Evolutionary conservation across 2,113 vertebrate species (phyloP), one percentile per base, ranked within the genome.

Genomic region (Myrmecophaga tridactyla): DNA sequence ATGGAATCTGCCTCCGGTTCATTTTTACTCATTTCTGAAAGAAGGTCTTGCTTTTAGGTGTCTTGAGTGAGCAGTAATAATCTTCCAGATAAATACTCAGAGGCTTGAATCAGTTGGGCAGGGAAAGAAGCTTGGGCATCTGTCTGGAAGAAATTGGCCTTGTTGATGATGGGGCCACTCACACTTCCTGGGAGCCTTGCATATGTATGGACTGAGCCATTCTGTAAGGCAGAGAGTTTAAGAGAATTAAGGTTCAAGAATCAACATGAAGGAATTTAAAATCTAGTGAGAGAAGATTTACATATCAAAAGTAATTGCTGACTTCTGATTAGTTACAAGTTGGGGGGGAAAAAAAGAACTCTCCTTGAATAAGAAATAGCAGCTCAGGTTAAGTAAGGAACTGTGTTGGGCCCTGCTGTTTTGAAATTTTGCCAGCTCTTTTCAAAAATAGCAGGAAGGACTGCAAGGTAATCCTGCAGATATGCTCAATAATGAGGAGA

Each of bases 1-100:
- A 78, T 95, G 15, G 18, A 70, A 72, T 94, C 94, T 93, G 41
- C 43, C 70, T 34, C 21, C 8, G 0, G 34, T 96, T 95, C 95
- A n/a, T n/a, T 93, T 76, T 46, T 43, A 41, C 87, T 85, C 41
- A 36, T 39, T 63, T 48, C 94, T 58, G 8, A 69, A 80, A 41
- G 69, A 46, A 41, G 41, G 0, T 1, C 0, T 58, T n/a, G 67
- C 9, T 78, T 86, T 81, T 27, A 76, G 77, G 58, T 29, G 31
- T 87, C 41, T 86, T 78, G 27, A 86, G 25, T 43, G 58, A 90
- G 90, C 14, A 78, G 31, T 80, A 36, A 72, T 62, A 69, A 36
- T 90, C 46, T 88, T 80, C 23, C 23, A 89, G 21, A 63, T 41
- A 77, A 96, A 34, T 76, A 78, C 48, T 58, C 36, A 62, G 51